Conservation (phyloP, 2,113 vertebrate genomes). For the Sphaerodactylus townsendi region DNA sequence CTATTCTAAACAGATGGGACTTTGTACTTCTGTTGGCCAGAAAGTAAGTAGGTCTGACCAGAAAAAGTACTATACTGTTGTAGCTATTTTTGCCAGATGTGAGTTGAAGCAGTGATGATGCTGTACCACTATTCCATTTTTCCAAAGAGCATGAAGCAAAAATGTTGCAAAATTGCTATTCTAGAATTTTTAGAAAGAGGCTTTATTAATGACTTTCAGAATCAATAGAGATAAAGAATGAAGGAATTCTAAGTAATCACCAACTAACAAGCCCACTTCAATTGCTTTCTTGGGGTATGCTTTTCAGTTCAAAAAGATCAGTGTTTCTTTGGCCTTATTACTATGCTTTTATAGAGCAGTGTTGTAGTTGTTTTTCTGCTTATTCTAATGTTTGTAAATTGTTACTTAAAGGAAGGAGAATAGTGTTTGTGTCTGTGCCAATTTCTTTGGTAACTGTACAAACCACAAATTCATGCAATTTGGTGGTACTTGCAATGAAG, state of each 20-base stretch:
- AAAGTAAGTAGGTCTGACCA: neutral
- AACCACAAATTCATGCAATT: neutral
- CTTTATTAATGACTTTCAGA: neutral
- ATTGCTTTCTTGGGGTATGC: neutral
- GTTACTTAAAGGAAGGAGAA: neutral
- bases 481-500: neutral
- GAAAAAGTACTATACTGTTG: neutral
- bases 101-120: neutral
- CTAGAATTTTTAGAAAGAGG: neutral
- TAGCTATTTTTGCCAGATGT: neutral
- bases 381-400: neutral
- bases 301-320: neutral
- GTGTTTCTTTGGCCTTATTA: neutral
- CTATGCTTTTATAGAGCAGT: neutral
- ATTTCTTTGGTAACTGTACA: neutral
- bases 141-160: neutral
- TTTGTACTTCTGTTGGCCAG: neutral
- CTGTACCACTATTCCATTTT: neutral
- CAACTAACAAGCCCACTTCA: neutral
- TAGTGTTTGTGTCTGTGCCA: neutral
- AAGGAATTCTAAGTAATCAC: neutral
- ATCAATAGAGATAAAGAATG: neutral
- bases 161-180: neutral
- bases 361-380: neutral
- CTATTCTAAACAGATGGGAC: neutral